Conservation (phyloP, 2,888 invertebrate genomes). For the Lydus trimaculatus region DNA sequence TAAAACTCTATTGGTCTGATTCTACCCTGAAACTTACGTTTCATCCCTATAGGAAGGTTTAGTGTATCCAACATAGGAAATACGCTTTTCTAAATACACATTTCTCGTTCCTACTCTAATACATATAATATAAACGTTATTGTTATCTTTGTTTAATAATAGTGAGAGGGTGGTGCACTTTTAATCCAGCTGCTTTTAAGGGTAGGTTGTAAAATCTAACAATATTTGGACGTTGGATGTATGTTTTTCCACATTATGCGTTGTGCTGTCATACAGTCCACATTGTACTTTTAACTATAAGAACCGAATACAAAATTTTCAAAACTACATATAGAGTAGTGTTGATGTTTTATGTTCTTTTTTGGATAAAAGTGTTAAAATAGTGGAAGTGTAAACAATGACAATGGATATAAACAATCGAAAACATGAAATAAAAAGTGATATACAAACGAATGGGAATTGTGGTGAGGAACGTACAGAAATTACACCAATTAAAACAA, state of each 20-base stretch:
- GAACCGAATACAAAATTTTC: slow-evolving; percentile 14
- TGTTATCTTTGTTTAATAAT: slow-evolving; percentile 38
- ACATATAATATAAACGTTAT: slow-evolving; percentile 6
- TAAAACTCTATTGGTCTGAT: slow-evolving; percentile 60
- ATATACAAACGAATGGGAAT: slow-evolving; percentile 52
- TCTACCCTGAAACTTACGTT: slow-evolving; percentile 59
- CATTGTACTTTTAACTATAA: slow-evolving; percentile 39
- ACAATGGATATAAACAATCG: slow-evolving; percentile 70
- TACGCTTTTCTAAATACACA: slow-evolving; percentile 52
- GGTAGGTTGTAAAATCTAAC: slow-evolving; percentile 57
- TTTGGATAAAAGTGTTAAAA: slow-evolving; percentile 15
- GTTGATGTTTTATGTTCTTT: slow-evolving; percentile 4
- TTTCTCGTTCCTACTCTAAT: slow-evolving; percentile 38
- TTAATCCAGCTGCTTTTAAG: slow-evolving; percentile 52
- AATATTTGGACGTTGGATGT: slow-evolving; percentile 59
- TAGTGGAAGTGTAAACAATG: slow-evolving; percentile 61
- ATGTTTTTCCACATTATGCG: slow-evolving; percentile 60
- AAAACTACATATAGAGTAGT: slow-evolving; percentile 30
- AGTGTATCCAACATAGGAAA: slow-evolving; percentile 48
- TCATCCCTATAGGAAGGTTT: slow-evolving; percentile 60
- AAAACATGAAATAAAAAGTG: slow-evolving; percentile 60
- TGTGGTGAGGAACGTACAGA: slow-evolving; percentile 49
- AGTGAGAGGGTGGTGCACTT: slow-evolving; percentile 48
- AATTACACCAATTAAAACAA: slow-evolving; percentile 59
- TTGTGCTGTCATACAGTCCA: slow-evolving; percentile 49